Evolutionary conservation across 1,140 invertebrate species (phyloP).

Genomic region (Bilobella aurantiaca): DNA sequence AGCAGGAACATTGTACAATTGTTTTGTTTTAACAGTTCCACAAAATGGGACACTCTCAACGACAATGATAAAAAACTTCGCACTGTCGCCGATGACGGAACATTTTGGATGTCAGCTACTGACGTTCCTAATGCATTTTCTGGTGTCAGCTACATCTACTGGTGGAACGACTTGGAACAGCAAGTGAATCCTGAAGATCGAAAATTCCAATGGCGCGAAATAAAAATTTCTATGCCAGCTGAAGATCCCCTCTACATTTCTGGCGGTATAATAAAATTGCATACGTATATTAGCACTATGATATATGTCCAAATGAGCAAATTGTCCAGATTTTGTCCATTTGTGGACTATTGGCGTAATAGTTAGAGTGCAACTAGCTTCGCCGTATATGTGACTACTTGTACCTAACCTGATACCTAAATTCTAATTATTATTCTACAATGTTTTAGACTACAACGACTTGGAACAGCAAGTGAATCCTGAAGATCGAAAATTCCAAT

Average conservation of each 20-base stretch:
- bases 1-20: too few relatives aligned
- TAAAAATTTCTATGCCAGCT: not conserved
- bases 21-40: too few relatives aligned
- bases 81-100: not conserved
- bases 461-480: not conserved
- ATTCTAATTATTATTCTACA: too few relatives aligned
- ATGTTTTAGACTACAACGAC: not conserved
- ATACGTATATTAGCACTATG: not conserved
- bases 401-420: too few relatives aligned
- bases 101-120: not conserved
- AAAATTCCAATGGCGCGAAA: not conserved
- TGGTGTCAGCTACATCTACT: not conserved
- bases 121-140: not conserved
- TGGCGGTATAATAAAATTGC: not conserved
- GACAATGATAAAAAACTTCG: not conserved
- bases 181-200: not conserved
- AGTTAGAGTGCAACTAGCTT: too few relatives aligned
- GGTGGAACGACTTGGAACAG: not conserved
- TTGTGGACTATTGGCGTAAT: too few relatives aligned
- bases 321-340: too few relatives aligned
- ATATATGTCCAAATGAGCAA: not conserved
- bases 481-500: not conserved
- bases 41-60: not conserved
- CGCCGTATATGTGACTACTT: too few relatives aligned
- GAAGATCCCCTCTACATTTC: not conserved